Percentiles rank a stretch among this genome's conserved stretches.
These are phyloP conservation scores for Pedionomus torquatus DNA, from an alignment of 2,113 vertebrate species.

Conservation along the genomic window DNA sequence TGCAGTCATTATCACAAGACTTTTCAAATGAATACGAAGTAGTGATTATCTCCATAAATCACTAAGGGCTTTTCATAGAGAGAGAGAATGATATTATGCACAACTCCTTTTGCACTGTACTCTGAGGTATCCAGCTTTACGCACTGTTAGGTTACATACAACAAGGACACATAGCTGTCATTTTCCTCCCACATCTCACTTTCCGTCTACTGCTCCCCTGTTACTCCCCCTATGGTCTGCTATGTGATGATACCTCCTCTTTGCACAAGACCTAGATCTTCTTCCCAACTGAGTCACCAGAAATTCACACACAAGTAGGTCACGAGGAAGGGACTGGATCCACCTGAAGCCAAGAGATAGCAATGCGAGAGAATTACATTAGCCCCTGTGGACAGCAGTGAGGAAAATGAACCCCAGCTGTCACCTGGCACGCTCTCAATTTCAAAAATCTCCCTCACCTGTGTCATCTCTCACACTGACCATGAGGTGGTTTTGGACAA, in stretches of 20 bases:
- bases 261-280: not conserved
- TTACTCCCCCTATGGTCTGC: not conserved
- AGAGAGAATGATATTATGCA: not conserved
- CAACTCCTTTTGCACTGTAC: not conserved
- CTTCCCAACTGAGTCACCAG: not conserved
- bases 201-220: not conserved
- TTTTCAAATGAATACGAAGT: not conserved
- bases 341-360: not conserved
- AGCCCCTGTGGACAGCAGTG: not conserved
- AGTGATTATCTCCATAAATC: not conserved
- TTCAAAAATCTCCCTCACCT: not conserved
- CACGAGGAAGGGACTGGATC: not conserved
- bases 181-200: not conserved
- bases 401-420: not conserved
- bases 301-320: not conserved
- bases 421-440: fast-evolving
- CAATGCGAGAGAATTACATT: not conserved
- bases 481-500: not conserved
- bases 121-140: not conserved
- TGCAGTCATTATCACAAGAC: not conserved
- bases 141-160: not conserved
- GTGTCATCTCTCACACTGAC: not conserved
- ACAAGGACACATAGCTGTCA: not conserved
- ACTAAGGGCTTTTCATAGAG: not conserved
- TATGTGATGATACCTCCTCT: not conserved